Evolutionary conservation across 1,140 invertebrate species (phyloP).

Genomic region (Zaprionus ghesquierei): DNA sequence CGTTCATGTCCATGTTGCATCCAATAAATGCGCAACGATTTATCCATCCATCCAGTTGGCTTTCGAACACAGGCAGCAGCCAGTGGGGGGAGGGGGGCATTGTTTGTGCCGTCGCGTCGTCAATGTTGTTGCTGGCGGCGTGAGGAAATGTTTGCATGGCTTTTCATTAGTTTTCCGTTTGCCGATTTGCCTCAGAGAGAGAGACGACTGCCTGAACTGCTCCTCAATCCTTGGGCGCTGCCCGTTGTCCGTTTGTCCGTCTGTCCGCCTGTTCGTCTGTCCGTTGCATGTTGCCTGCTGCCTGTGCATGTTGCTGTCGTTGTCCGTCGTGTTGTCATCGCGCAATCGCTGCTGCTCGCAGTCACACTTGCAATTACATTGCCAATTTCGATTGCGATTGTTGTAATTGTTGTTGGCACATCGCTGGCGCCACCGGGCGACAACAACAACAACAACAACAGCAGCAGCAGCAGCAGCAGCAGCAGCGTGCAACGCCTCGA

Average conservation of each 20-base stretch:
- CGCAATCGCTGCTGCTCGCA: slow-evolving; percentile 41
- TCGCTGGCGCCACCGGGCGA: slow-evolving; percentile 50
- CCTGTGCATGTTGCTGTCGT: slow-evolving; percentile 36
- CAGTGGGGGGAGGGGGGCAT: background rate
- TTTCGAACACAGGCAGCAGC: slow-evolving; percentile 33
- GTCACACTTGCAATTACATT: slow-evolving; percentile 78
- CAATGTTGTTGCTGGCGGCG: slow-evolving; percentile 59
- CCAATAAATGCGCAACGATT: slow-evolving; percentile 61
- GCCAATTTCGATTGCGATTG: slow-evolving; percentile 59
- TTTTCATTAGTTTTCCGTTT: slow-evolving; percentile 75
- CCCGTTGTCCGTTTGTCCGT: background rate
- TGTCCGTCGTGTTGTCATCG: slow-evolving; percentile 46
- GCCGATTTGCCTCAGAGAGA: slow-evolving; percentile 47
- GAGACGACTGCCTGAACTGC: slow-evolving; percentile 15
- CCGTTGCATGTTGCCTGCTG: slow-evolving; percentile 10
- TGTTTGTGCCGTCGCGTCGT: background rate
- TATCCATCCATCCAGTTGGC: slow-evolving; percentile 61
- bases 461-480: background rate
- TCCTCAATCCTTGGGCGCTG: slow-evolving; percentile 53
- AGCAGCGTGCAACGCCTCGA: slow-evolving; percentile 20
- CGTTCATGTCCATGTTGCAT: slow-evolving; percentile 58
- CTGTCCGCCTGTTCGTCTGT: background rate
- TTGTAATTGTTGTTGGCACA: slow-evolving; percentile 78
- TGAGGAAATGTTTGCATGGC: slow-evolving; percentile 79
- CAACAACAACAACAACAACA: background rate